A percentile compares a stretch with the other conserved stretches of the same genome.
Conservation (phyloP, 2,888 invertebrate species). For the Polymixis lichenea region DNA sequence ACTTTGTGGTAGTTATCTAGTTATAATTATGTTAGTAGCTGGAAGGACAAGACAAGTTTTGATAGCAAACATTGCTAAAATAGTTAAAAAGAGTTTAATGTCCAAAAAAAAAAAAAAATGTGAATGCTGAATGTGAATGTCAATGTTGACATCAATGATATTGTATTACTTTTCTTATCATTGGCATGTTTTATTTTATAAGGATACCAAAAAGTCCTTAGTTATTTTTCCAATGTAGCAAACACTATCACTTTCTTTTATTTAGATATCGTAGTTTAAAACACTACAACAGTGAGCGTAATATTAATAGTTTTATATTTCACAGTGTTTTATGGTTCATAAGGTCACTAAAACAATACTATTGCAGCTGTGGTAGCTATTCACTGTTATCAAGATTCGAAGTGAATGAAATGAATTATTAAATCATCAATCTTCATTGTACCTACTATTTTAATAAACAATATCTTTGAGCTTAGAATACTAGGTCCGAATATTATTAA, state of each 20-base stretch:
- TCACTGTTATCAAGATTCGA: conserved; percentile 48
- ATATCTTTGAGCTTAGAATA: no score
- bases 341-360: conserved; percentile 58
- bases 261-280: conserved; percentile 8
- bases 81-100: no score
- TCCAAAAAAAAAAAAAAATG: no score
- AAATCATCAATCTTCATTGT: conserved; percentile 28
- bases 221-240: background rate
- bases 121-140: background rate
- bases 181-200: background rate
- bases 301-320: conserved; percentile 35
- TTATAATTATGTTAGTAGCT: no score
- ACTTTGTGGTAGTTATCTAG: no score
- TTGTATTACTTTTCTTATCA: background rate
- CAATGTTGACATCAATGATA: background rate
- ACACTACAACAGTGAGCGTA: conserved; percentile 16
- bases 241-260: background rate
- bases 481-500: no score
- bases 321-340: conserved; percentile 37
- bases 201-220: background rate
- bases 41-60: no score
- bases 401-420: conserved; percentile 56
- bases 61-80: no score
- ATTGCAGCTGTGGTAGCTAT: conserved; percentile 47
- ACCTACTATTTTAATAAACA: no score